Evolutionary conservation across 2,797 vertebrate genomes (phyloP), one percentile per base, ranked within the genome.

Genomic region (Chaenodraco wilsoni): DNA sequence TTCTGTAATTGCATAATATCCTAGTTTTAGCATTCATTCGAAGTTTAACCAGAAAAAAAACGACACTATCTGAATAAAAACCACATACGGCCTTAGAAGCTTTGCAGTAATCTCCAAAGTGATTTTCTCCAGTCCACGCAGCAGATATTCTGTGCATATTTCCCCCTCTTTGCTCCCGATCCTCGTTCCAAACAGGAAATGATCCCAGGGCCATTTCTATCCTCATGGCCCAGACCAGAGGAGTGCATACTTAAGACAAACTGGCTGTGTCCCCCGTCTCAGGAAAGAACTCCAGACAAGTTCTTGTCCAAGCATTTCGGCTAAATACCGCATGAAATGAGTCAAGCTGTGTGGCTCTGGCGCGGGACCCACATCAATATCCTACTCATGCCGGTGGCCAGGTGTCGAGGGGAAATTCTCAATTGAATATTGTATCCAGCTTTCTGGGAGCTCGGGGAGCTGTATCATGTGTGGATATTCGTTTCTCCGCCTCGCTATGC

Each of bases 351-450:
- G 87, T 84, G 80, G 65, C 74, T 87, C 85, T 91, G 90, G 91
- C 86, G 31, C 52, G 3, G 85, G 82, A 85, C 84, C 86, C 88
- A 85, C 83, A 79, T 90, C 79, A 87, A 86, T 85, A 86, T 89
- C 84, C 83, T 50, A 66, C 83, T 92, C 65, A 81, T 76, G 85
- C 82, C 79, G 87, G 87, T 74, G 87, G 87, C 89, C 94, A 95
- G 94, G 93, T 95, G 93, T 90, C 57, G 80, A 76, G 84, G 93
- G 87, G 89, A 83, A 80, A 90, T 87, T 92, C 86, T 92, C 88
- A 93, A 91, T 92, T 87, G 83, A 86, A 86, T 55, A 67, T 89
- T 86, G 93, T 88, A 61, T 91, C 86, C 87, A 89, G 86, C 86
- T 85, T 85, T 86, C 82, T 66, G 72, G 76, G 88, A 82, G 62